Conservation (phyloP, 2,888 invertebrate genomes). For the Ephialtes manifestator region DNA sequence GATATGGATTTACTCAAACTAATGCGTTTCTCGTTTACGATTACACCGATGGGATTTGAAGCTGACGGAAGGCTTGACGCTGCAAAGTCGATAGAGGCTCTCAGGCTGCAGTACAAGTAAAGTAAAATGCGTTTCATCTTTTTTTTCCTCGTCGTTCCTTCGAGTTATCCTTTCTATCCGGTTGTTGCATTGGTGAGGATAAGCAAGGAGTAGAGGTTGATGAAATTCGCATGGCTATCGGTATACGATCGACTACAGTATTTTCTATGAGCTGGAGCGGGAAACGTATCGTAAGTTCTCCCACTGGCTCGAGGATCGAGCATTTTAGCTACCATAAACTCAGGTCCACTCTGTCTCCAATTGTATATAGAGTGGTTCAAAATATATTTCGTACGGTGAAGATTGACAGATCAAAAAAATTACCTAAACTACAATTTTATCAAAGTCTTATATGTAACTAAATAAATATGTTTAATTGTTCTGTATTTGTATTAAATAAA, state of each 20-base stretch:
- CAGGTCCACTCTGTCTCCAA: constrained; percentile 5
- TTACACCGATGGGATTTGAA: constrained; percentile 31
- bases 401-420: not conserved
- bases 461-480: no score
- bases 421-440: no score
- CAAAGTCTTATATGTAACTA: no score
- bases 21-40: constrained; percentile 33
- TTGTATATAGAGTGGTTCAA: constrained; percentile 14
- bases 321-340: constrained; percentile 17
- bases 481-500: no score
- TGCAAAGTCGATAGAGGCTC: constrained; percentile 41
- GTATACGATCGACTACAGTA: constrained; percentile 43
- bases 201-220: constrained; percentile 32
- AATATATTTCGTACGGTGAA: not conserved
- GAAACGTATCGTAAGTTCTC: constrained; percentile 53
- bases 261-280: constrained; percentile 18
- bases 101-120: constrained; percentile 3
- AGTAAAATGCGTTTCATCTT: constrained; percentile 39
- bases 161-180: constrained; percentile 26
- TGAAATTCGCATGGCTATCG: constrained; percentile 55
- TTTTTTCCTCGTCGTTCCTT: constrained; percentile 36
- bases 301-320: no score
- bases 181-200: constrained; percentile 41
- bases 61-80: constrained; percentile 1
- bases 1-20: constrained; percentile 15